Evolutionary conservation across 2,888 invertebrate genomes (phyloP).

Genomic region (Entomobrya proxima): DNA sequence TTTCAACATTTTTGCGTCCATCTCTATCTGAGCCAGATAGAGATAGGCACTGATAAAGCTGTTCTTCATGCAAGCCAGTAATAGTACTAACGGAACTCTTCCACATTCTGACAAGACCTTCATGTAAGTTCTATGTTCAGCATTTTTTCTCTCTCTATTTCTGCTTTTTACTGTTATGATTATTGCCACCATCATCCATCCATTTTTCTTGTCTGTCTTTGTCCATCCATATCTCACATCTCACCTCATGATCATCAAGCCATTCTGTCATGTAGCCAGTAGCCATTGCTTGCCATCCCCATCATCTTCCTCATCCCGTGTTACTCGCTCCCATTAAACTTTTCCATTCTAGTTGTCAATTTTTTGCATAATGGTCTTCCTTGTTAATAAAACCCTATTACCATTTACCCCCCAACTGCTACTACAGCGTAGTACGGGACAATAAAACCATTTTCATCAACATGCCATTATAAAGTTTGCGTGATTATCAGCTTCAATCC

Average conservation of each 20-base stretch:
- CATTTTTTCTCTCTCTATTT: not conserved
- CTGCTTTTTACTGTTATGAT: slow-evolving; percentile 42
- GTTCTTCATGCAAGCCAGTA: slow-evolving; percentile 75
- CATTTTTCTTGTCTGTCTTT: not conserved
- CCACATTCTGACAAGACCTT: slow-evolving; percentile 74
- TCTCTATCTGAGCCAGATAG: slow-evolving; percentile 10
- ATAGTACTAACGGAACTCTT: slow-evolving; percentile 74
- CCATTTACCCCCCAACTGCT: not conserved
- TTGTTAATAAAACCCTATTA: not conserved
- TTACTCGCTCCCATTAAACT: slow-evolving; percentile 56
- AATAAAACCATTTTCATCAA: not conserved
- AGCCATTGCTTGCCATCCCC: not conserved
- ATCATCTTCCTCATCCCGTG: not conserved
- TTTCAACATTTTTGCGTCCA: not conserved
- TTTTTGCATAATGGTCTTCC: slow-evolving; percentile 36
- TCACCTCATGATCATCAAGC: slow-evolving; percentile 29
- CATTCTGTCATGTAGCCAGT: not conserved
- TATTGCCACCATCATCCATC: not conserved
- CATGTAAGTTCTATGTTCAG: slow-evolving; percentile 65
- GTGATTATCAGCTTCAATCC: slow-evolving; percentile 9
- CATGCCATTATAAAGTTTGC: not conserved
- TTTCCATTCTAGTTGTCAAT: slow-evolving; percentile 29
- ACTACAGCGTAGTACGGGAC: no score
- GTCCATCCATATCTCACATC: not conserved
- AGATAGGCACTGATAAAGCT: slow-evolving; percentile 23